Conservation (phyloP, 2,113 vertebrate genomes). For the Chamaetylas fuelleborni region DNA sequence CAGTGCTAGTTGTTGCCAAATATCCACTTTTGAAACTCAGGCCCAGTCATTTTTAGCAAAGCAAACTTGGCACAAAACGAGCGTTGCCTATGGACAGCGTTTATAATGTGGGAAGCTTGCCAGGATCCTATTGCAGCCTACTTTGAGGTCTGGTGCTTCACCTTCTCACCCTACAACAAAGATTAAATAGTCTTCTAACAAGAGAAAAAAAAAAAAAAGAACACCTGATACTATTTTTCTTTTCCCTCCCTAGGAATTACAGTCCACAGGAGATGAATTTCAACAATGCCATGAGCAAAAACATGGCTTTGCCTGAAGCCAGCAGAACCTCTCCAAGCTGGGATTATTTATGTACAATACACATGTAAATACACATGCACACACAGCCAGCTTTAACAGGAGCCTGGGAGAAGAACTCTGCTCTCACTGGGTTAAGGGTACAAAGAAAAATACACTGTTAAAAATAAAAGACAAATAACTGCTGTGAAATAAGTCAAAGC, state of each 20-base stretch:
- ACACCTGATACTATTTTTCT: conserved; percentile 32
- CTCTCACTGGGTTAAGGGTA: not conserved
- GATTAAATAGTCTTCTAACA: conserved; percentile 40
- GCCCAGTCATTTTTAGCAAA: conserved; percentile 47
- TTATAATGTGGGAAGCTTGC: conserved; percentile 33
- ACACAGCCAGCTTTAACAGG: not conserved
- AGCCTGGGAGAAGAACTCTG: not conserved
- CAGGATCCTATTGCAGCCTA: conserved; percentile 49
- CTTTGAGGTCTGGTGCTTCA: conserved; percentile 58
- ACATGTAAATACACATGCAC: not conserved
- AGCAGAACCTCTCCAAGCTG: not conserved
- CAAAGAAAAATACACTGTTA: not conserved
- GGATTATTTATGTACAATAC: not conserved
- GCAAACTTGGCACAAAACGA: conserved; percentile 30
- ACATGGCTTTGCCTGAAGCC: not conserved
- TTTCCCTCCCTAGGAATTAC: not conserved
- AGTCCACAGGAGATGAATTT: conserved; percentile 18
- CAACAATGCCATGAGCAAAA: conserved; percentile 16
- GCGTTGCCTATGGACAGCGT: conserved; percentile 47
- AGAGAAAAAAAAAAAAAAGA: not conserved
- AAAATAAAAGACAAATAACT: not conserved
- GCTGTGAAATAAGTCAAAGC: not conserved
- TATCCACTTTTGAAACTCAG: conserved; percentile 30
- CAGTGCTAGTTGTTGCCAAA: conserved; percentile 16
- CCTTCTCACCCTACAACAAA: conserved; percentile 60